Evolutionary conservation across 2,113 vertebrate species (phyloP).

Genomic region (Percina caprodes): DNA sequence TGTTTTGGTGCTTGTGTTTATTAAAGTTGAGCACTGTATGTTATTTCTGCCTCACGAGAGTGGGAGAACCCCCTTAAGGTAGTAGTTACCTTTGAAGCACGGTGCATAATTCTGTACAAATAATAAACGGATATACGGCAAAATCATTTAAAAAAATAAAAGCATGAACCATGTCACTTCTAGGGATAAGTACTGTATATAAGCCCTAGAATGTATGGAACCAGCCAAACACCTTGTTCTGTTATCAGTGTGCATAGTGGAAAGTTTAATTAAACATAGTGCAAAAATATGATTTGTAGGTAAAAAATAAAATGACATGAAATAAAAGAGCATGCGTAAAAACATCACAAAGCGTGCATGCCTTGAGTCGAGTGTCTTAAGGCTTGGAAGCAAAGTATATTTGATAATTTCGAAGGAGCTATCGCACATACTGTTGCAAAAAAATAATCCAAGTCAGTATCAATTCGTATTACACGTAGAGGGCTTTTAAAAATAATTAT

Average conservation of each 20-base stretch:
- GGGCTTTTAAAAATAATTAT: accelerated
- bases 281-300: background rate
- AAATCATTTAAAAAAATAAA: constrained; percentile 46
- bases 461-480: accelerated
- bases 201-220: accelerated
- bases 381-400: background rate
- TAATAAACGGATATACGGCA: background rate
- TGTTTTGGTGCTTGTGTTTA: background rate
- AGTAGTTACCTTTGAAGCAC: constrained; percentile 43
- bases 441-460: no score
- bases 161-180: background rate
- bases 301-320: no score
- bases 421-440: accelerated
- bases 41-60: background rate
- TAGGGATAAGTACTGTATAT: accelerated
- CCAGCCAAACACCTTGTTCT: no score
- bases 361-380: accelerated
- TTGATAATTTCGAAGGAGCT: accelerated
- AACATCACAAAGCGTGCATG: background rate
- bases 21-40: background rate
- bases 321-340: no score
- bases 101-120: background rate
- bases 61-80: no score
- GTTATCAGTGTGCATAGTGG: accelerated
- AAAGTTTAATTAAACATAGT: accelerated